Base-by-base conservation (phyloP, 2,888 invertebrate species). In the Stenolophus ochropezus region DNA sequence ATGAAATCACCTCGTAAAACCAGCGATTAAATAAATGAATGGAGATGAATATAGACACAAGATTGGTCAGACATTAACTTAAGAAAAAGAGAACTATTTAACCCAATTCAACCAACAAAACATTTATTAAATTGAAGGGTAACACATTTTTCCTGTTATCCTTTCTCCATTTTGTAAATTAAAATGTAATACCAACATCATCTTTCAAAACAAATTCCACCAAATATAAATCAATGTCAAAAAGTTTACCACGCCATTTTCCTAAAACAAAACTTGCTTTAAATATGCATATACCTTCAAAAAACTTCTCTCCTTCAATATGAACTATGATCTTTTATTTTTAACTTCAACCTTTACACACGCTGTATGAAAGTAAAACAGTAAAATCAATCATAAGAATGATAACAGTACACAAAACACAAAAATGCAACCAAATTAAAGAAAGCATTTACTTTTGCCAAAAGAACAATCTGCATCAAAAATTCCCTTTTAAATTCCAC, bases 141-240 rank as follows among this genome's bases (percentile, higher is more conserved):
- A 42, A 42, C 33, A 11, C 33, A 6, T 42, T 11, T 11, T 1
- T 11, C 33, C 33, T 42, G 11, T 8, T 42, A 11, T 11, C 11
- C 11, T 42, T 42, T 11, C 11, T 11, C 11, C 33, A 8, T 11
- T 11, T 6, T 69, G 42, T 47, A 73, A 73, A 73, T 73, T 49
- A 73, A 49, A 73, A 73, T 73, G 73, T 73, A 73, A 49, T 73
- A 47, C 73, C 73, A 14, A 49, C 73, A 73, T 73, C 49, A 73
- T 73, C 73, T 11, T 49, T 73, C 73, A 73, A 49, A 21, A 73
- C 73, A 73, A 49, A 73, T 73, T 73, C 20, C 49, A 6, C 8
- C 49, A 47, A 42, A 49, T 73, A 73, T 73, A 73, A 73, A 73
- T 73, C 73, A 73, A 73, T 73, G 73, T 73, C 73, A 49, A 49